Base-by-base conservation (phyloP, 2,113 vertebrate species). In the Bagarius yarrelli region DNA sequence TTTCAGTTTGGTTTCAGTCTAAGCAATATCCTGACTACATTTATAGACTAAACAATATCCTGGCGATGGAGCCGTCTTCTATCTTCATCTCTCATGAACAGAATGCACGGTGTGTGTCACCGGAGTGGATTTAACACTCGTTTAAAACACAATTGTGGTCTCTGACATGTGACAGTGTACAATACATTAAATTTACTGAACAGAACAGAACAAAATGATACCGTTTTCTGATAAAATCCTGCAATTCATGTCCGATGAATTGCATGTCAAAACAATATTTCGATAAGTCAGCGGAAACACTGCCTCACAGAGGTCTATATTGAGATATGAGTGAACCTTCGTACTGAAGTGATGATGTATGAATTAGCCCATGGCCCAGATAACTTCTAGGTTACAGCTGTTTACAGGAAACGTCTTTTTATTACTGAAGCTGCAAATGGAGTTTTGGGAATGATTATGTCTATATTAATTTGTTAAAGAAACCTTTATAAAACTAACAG, bases 1-100 rank as follows among this genome's bases (percentile, higher is more conserved):
- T 32, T 73, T 32, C 18, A 34, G 25, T 32, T 44, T 16, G 66
- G 66, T 69, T 69, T 70, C 27, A 50, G 64, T 21, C 13, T 53
- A 32, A 72, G 30, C 70, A 72, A 72, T 72, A 72, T 53, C 70
- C 18, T 32, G 50, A 50, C 18, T 40, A 40, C 23, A 67, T 8
- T 40, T 21, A 25, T 27, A 30, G 27, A 73, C 27, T 55, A 34
- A 73, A 73, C 70, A 73, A 73, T 73, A 73, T 55, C 70, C 19
- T 34, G 50, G 50, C 19, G 32, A 19, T 34, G 50, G 32, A 32
- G 55, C 21, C 5, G 18, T 0, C 27, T 53, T 55, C 30, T 25
- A 30, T 72, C 69, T 72, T 5, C 25, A 72, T 53, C 30, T 47
- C 44, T 47, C 6, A 23, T 3, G 23, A 34, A 21, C 50, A 13